Conservation (phyloP, 2,888 invertebrate species). For the Drosophila imparisetae region DNA sequence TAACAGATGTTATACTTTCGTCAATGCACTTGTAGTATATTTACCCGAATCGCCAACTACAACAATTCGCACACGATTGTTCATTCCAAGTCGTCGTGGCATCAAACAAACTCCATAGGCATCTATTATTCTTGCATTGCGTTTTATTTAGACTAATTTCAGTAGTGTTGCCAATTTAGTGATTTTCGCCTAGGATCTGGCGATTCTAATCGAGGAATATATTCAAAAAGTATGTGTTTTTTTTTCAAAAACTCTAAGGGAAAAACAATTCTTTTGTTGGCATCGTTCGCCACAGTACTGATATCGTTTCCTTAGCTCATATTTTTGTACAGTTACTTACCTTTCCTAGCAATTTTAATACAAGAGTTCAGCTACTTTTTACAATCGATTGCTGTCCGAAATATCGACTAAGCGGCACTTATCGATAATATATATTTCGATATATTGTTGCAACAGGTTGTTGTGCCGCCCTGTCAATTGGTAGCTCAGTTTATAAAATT, state of each 20-base stretch:
- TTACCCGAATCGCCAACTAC: conserved; percentile 96
- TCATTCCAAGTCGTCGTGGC: conserved; percentile 48
- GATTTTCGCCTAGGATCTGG: neutral
- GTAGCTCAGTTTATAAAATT: conserved; percentile 32
- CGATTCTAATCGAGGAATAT: neutral
- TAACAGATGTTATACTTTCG: neutral
- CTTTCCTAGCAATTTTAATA: neutral
- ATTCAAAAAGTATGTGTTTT: neutral
- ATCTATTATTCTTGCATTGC: conserved; percentile 1
- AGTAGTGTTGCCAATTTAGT: neutral
- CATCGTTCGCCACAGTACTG: neutral
- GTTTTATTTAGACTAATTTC: conserved; percentile 3
- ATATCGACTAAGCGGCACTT: neutral
- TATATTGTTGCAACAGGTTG: conserved; percentile 42
- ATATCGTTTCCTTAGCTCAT: too few species aligned
- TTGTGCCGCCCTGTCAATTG: conserved; percentile 29
- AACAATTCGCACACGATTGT: conserved; percentile 90
- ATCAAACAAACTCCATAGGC: neutral
- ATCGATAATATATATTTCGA: conserved; percentile 24
- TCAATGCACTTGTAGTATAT: neutral
- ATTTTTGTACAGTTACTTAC: neutral
- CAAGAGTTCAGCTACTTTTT: neutral
- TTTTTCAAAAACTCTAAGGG: neutral
- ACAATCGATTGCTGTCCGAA: neutral
- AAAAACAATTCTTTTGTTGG: neutral